Base-by-base conservation (phyloP, 1,140 invertebrate species). In the Scaptomyza graminum region DNA sequence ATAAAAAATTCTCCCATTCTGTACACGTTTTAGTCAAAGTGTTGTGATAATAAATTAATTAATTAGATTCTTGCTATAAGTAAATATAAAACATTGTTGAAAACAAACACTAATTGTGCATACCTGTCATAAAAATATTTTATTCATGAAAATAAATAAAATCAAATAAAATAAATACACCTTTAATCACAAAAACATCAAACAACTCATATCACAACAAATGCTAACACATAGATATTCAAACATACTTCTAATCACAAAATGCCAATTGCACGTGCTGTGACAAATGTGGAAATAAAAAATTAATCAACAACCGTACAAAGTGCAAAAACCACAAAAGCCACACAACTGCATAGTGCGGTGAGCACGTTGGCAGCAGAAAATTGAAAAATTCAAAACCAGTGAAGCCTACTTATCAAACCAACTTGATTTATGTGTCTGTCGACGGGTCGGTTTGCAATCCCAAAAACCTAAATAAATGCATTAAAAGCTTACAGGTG, bases 321-420 rank as follows among this genome's bases (percentile, higher is more conserved):
- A 41, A n/a, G 37, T 41, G 37, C 37, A 41, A n/a, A 41, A 41
- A 41, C 37, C 37, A 12, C 37, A 41, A 41, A 41, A 41, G 37
- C 37, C 37, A 41, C 37, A 41, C 37, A 41, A 41, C 37, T 41
- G 37, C 37, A 41, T 41, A 41, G 5, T 41, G 37, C 5, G 37
- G 37, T 41, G 37, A n/a, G 37, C 37, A 41, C 5, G 12, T 1
- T 41, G 12, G 37, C 37, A n/a, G 37, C 12, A 41, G 37, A 41
- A 41, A 41, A 41, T 41, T 41, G 37, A 12, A 41, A 41, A 41
- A 41, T 41, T 12, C 37, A n/a, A n/a, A 41, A 41, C n/a, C 31
- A 9, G 31, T 9, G 31, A 34, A 34, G 31, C 31, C 31, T 9
- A 34, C 31, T 34, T 34, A 34, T 34, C 31, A 34, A 34, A 34